phyloP scores from a whole-genome alignment of 92 coral and sea anemone species.

The Epizoanthus scotinus region DNA sequence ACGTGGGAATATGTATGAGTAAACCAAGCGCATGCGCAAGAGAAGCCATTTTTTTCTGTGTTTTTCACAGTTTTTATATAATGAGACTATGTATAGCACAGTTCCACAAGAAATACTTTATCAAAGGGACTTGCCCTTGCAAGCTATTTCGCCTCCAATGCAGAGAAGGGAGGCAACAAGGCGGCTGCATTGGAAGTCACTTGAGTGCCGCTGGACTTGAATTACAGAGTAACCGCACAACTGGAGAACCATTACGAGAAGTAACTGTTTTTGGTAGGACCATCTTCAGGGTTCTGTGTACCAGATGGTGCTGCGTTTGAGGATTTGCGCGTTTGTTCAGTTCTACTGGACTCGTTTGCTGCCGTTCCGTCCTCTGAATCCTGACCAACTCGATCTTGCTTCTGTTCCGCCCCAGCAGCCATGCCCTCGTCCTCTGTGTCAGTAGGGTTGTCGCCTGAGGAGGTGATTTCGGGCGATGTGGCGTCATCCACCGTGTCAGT shows the following conservation, averaged over 20 bases:
- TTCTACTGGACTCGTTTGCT: neutral
- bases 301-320: conserved; percentile 22
- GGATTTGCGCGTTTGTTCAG: neutral
- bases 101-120: too few species aligned
- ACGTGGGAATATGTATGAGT: too few species aligned
- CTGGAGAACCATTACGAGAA: conserved; percentile 1
- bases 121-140: too few species aligned
- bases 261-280: conserved; percentile 5
- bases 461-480: neutral
- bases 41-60: too few species aligned
- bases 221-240: neutral
- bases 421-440: neutral
- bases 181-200: too few species aligned
- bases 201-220: too few species aligned
- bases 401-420: neutral
- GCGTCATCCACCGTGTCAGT: conserved; percentile 8
- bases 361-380: neutral
- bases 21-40: too few species aligned
- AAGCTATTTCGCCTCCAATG: too few species aligned
- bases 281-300: neutral
- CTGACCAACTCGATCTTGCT: neutral
- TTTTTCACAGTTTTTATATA: too few species aligned
- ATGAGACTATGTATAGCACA: too few species aligned
- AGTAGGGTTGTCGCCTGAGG: conserved; percentile 4
- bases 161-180: too few species aligned